Conservation (phyloP, 2,888 invertebrate genomes). For the Pheosia gnoma region DNA sequence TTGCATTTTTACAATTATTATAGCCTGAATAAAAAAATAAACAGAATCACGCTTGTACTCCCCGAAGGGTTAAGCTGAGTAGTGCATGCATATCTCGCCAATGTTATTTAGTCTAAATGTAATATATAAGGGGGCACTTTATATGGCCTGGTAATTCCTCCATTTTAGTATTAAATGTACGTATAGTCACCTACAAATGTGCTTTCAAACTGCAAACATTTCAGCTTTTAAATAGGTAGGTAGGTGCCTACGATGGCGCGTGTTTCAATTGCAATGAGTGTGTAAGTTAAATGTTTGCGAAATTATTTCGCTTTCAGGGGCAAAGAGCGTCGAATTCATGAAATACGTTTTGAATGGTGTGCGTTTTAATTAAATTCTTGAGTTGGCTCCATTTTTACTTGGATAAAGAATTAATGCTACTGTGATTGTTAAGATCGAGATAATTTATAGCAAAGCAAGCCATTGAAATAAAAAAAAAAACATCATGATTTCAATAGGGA, state of each 20-base stretch:
- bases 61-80: no score
- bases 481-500: no score
- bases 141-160: neutral
- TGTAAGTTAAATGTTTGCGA: constrained; percentile 2
- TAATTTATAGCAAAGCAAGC: no score
- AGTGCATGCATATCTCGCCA: no score
- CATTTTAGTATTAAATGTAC: neutral
- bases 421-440: neutral
- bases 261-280: neutral
- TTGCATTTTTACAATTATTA: no score
- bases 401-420: neutral
- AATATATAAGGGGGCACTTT: no score
- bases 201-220: neutral
- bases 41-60: no score
- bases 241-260: neutral
- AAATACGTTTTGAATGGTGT: constrained; percentile 3
- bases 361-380: constrained; percentile 5
- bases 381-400: neutral
- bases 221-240: neutral
- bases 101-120: no score
- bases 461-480: no score
- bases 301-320: constrained; percentile 2
- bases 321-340: neutral
- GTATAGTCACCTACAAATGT: neutral
- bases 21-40: no score